phyloP scores from a whole-genome alignment of 2,113 vertebrate species.

The Murina feae region DNA sequence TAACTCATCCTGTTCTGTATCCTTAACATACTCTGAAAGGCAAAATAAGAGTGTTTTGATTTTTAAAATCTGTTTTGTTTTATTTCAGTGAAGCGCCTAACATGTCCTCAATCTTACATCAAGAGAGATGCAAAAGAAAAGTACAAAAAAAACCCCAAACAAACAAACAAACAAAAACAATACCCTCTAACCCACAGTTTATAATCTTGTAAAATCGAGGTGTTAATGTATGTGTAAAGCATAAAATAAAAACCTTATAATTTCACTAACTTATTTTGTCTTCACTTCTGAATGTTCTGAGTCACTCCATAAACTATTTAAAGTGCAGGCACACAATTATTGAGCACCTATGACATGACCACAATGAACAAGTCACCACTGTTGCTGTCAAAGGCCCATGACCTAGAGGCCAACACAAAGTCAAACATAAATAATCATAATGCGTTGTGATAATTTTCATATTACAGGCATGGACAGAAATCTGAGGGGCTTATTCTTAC shows the following conservation, averaged over 20 bases:
- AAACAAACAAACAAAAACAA: too few relatives aligned
- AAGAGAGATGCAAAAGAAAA: neutral
- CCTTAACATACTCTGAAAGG: neutral
- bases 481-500: neutral
- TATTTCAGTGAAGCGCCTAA: neutral
- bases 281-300: neutral
- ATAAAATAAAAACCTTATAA: neutral
- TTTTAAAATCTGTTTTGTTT: slow-evolving; percentile 11
- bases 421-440: neutral
- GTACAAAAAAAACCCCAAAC: neutral
- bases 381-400: neutral
- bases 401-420: neutral
- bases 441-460: neutral
- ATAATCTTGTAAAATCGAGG: neutral
- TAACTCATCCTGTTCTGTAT: neutral
- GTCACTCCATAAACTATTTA: neutral
- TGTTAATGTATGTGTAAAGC: neutral
- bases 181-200: neutral
- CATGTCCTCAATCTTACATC: neutral
- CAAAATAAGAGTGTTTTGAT: neutral
- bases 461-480: neutral
- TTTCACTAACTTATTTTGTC: neutral
- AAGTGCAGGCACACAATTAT: neutral
- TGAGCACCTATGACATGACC: neutral
- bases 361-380: neutral